A percentile compares a stretch with the other conserved stretches of the same genome.
Evolutionary conservation across 2,888 invertebrate genomes (phyloP).

Genomic region (Cotesia congregata): DNA sequence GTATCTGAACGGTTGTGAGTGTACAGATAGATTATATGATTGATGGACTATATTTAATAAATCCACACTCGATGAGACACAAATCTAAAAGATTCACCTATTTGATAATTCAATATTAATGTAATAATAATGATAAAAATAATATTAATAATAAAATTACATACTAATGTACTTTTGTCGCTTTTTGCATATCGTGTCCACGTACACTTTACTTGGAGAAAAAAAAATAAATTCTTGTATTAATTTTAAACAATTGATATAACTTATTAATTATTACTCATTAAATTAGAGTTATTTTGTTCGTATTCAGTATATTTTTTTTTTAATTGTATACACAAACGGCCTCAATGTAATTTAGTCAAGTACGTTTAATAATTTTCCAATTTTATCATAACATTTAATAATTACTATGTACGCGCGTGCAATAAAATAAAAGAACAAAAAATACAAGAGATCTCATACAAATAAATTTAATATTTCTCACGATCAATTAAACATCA

Average conservation of each 20-base stretch:
- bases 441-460: slow-evolving; percentile 17
- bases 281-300: background rate
- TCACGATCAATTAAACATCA: background rate
- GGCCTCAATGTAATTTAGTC: slow-evolving; percentile 22
- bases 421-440: slow-evolving; percentile 35
- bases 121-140: background rate
- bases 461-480: background rate
- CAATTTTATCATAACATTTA: background rate
- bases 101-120: slow-evolving; percentile 36
- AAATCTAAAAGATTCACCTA: slow-evolving; percentile 43
- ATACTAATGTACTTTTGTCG: slow-evolving; percentile 6
- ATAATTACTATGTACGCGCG: slow-evolving; percentile 27
- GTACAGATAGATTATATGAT: slow-evolving; percentile 66
- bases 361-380: background rate
- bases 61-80: slow-evolving; percentile 59
- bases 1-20: slow-evolving; percentile 67
- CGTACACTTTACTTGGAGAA: slow-evolving; percentile 15
- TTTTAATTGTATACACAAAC: slow-evolving; percentile 13
- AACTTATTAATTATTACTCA: background rate
- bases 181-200: slow-evolving; percentile 19
- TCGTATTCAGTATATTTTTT: background rate
- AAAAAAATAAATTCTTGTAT: background rate
- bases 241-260: background rate
- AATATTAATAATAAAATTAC: background rate
- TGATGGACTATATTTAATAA: slow-evolving; percentile 57